phyloP scores from a whole-genome alignment of 1,140 invertebrate species.

The Steinernema feltiae region DNA sequence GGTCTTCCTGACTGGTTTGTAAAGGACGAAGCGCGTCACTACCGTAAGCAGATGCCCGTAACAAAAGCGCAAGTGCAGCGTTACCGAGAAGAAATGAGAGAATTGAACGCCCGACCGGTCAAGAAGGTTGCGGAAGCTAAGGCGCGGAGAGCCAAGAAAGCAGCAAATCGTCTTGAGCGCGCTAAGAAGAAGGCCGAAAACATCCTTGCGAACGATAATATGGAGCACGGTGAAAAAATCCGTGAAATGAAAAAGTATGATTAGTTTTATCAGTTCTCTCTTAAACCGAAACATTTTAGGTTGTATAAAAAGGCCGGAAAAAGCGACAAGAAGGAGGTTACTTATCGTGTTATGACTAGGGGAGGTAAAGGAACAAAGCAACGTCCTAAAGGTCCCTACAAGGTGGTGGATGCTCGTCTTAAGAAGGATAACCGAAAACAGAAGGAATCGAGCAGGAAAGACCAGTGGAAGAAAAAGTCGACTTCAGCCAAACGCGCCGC shows the following conservation, averaged over 20 bases:
- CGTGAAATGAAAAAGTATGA: slow-evolving; percentile 79
- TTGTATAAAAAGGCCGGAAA: slow-evolving; percentile 81
- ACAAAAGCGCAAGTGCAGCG: slow-evolving; percentile 66
- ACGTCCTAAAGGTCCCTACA: slow-evolving; percentile 77
- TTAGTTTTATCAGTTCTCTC: slow-evolving; percentile 34
- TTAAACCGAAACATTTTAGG: slow-evolving; percentile 61
- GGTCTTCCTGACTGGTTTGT: slow-evolving; percentile 91
- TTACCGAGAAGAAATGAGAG: slow-evolving; percentile 67
- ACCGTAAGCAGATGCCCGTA: slow-evolving; percentile 71
- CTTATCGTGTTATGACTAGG: slow-evolving; percentile 90
- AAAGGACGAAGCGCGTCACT: slow-evolving; percentile 85
- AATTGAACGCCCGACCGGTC: slow-evolving; percentile 85
- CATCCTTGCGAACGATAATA: slow-evolving; percentile 79
- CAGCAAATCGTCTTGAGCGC: slow-evolving; percentile 67
- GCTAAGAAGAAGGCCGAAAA: slow-evolving; percentile 90
- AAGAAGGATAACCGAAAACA: slow-evolving; percentile 80
- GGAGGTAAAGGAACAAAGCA: slow-evolving; percentile 70
- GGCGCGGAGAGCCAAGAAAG: slow-evolving; percentile 66
- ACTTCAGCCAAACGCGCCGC: slow-evolving; percentile 7
- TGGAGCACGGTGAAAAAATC: slow-evolving; percentile 81
- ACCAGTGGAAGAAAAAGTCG: slow-evolving; percentile 14
- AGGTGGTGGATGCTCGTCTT: slow-evolving; percentile 86
- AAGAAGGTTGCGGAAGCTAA: slow-evolving; percentile 98
- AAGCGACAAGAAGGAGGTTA: slow-evolving; percentile 73
- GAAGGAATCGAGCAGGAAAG: slow-evolving; percentile 60